Conservation (phyloP, 2,113 vertebrate genomes). For the Takifugu flavidus region DNA sequence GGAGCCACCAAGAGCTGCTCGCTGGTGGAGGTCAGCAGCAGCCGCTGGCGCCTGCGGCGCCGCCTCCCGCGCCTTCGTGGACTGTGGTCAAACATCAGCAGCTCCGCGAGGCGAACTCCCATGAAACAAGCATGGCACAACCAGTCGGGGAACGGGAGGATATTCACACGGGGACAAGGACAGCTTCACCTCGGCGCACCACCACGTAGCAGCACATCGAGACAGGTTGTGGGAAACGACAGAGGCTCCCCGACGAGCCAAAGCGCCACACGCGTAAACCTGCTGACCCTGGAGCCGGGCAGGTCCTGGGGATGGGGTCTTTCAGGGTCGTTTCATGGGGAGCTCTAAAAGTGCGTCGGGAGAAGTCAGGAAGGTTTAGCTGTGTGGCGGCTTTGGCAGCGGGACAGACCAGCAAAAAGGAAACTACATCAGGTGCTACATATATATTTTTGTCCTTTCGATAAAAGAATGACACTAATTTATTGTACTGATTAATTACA, state of each 20-base stretch:
- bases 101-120: background rate
- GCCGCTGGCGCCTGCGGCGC: no score
- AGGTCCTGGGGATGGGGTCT: no score
- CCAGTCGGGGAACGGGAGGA: slow-evolving; percentile 29
- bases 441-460: slow-evolving; percentile 47
- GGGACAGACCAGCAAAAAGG: slow-evolving; percentile 32
- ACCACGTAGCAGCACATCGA: slow-evolving; percentile 60
- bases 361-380: slow-evolving; percentile 28
- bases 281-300: background rate
- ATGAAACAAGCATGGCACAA: slow-evolving; percentile 36
- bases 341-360: no score
- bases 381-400: slow-evolving; percentile 47
- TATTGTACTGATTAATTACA: slow-evolving; percentile 38
- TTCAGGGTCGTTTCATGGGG: no score
- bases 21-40: background rate
- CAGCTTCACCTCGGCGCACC: slow-evolving; percentile 36
- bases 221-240: background rate
- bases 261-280: slow-evolving; percentile 59
- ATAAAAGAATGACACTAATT: slow-evolving; percentile 47
- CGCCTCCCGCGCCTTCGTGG: background rate
- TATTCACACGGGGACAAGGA: slow-evolving; percentile 49
- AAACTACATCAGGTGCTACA: slow-evolving; percentile 62
- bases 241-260: slow-evolving; percentile 5
- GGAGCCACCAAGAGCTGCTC: no score
- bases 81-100: background rate